Percentiles rank a stretch among this genome's conserved stretches.
phyloP scores from a whole-genome alignment of 2,113 vertebrate species.

The Maccullochella peelii region DNA sequence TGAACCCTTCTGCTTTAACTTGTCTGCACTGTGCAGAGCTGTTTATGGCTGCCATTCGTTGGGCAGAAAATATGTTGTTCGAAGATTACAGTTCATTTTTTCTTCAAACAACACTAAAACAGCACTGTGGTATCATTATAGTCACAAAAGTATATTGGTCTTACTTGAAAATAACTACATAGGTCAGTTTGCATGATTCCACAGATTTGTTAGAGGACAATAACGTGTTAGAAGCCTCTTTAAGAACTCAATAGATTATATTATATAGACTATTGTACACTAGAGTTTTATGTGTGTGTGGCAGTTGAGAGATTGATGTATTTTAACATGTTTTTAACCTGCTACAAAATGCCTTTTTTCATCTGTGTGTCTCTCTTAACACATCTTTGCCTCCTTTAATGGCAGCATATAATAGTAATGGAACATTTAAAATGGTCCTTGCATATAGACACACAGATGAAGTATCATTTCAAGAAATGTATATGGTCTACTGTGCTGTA shows the following conservation, averaged over 20 bases:
- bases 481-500: not conserved
- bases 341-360: not conserved
- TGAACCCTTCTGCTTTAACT: not conserved
- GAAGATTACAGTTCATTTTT: not conserved
- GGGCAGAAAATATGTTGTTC: not conserved
- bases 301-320: not conserved
- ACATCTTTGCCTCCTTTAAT: not conserved
- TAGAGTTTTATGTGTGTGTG: not conserved
- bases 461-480: not conserved
- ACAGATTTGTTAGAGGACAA: conserved; percentile 4
- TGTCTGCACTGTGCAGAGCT: too few species aligned
- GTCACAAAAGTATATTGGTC: conserved; percentile 13
- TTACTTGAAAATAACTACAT: conserved; percentile 11
- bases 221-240: not conserved
- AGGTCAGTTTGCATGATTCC: not conserved
- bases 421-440: not conserved
- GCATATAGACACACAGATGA: not conserved
- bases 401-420: not conserved
- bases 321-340: conserved; percentile 7
- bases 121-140: conserved; percentile 3
- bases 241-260: not conserved
- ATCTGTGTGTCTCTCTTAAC: not conserved
- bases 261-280: not conserved
- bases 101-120: not conserved
- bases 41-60: not conserved